Base-by-base conservation (phyloP, 2,113 vertebrate genomes). In the Oryzias curvinotus region DNA sequence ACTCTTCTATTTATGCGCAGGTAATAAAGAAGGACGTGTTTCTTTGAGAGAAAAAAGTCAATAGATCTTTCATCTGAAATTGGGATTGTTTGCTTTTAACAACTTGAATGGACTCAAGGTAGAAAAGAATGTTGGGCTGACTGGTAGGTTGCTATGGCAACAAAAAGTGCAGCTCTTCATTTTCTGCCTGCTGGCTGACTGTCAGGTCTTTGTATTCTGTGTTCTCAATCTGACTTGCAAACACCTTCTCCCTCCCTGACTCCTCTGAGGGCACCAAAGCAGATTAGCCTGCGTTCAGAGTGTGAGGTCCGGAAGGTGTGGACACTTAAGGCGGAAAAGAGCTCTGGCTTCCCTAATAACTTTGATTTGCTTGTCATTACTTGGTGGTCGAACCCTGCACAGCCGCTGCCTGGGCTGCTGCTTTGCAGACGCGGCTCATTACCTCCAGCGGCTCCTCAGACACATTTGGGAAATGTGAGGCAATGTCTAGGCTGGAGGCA, bases 81-180 rank as follows among this genome's bases (percentile, higher is more conserved):
- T 68, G 30, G 52, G 25, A 72, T 73, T 73, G 65, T 85, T 76
- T 53, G 47, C 48, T 73, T 78, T 85, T 51, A 71, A 76, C 57
- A 14, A 51, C 51, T 67, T 43, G 18, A 68, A 68, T 56, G 53
- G 62, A 68, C 50, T 54, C 28, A 10, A 12, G 3, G 69, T 53
- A 52, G 78, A 75, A 43, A 15, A 21, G 55, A 47, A 16, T 46
- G 56, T 62, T 45, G 73, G 62, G 47, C 62, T 14, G 55, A 53
- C 66, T 50, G 70, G 52, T 36, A 25, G 0, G 90, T 92, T 88
- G 78, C 91, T 68, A 90, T 82, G 84, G 60, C 73, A 26, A 91
- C 90, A 52, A 36, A 54, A 59, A 88, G 80, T 77, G 77, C 47
- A 43, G 52, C 10, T 53, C 71, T 90, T 91, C 76, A 77, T 89